Evolutionary conservation across 2,888 invertebrate species (phyloP).

Genomic region (Neria commutata): DNA sequence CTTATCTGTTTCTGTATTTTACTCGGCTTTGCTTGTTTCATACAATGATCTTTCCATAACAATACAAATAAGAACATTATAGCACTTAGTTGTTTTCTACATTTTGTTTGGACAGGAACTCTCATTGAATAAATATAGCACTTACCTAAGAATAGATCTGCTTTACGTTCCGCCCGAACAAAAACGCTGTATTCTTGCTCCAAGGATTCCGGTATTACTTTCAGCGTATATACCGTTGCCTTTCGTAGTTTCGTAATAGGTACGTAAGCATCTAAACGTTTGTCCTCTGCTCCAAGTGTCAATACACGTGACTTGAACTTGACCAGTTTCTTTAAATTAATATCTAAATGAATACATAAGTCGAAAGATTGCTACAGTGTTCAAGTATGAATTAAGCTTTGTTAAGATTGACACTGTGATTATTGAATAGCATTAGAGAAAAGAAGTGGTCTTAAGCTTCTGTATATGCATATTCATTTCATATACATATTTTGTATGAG

Average conservation of each 20-base stretch:
- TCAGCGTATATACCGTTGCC: conserved; percentile 47
- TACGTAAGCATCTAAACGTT: conserved; percentile 54
- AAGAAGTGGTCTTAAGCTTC: too few species aligned
- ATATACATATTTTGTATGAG: too few species aligned
- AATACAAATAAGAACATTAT: background rate
- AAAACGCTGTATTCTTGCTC: conserved; percentile 50
- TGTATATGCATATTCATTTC: too few species aligned
- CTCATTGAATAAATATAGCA: too few species aligned
- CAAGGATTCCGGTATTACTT: conserved; percentile 47
- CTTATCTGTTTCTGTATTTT: conserved; percentile 4
- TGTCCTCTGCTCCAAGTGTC: conserved; percentile 32
- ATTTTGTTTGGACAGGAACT: too few species aligned
- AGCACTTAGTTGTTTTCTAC: background rate
- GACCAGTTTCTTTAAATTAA: conserved; percentile 56
- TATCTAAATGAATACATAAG: conserved; percentile 44
- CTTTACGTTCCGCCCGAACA: conserved; percentile 57
- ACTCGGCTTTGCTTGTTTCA: conserved; percentile 1
- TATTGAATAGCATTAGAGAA: too few species aligned
- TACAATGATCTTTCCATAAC: conserved; percentile 1
- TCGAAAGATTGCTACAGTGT: too few species aligned
- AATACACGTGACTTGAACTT: conserved; percentile 46
- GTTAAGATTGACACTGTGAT: too few species aligned
- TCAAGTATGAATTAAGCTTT: too few species aligned
- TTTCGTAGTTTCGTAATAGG: conserved; percentile 55
- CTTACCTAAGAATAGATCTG: conserved; percentile 56